A percentile compares a stretch with the other conserved stretches of the same genome.
Conservation (phyloP, 2,797 vertebrate species). For the Mastacembelus armatus region DNA sequence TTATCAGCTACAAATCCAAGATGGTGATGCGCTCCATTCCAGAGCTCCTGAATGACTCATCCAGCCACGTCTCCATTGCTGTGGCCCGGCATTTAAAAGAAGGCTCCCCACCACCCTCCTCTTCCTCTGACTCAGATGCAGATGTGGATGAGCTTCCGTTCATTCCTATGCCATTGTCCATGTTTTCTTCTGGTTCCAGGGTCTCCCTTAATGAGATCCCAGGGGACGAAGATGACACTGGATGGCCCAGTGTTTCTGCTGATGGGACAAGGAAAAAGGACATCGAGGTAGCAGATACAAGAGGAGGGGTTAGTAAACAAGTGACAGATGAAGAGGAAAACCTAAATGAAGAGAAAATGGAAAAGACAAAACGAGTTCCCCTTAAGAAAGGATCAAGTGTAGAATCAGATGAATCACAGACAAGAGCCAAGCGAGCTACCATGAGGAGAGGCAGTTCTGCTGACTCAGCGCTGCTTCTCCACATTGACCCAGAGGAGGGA, state of each 20-base stretch:
- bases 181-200: conserved; percentile 92
- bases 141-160: conserved; percentile 95
- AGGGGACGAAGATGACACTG: conserved; percentile 84
- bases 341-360: conserved; percentile 54
- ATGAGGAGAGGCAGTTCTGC: conserved; percentile 94
- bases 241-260: conserved; percentile 31
- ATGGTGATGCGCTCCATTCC: conserved; percentile 95
- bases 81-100: conserved; percentile 90
- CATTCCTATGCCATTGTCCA: conserved; percentile 92
- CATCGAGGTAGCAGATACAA: not conserved
- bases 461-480: conserved; percentile 91
- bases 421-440: conserved; percentile 79
- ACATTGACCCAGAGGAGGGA: conserved; percentile 75
- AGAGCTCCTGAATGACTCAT: conserved; percentile 91
- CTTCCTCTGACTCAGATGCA: conserved; percentile 94
- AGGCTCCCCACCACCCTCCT: conserved; percentile 87
- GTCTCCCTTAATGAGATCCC: conserved; percentile 95
- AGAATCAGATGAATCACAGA: conserved; percentile 80
- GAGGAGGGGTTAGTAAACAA: conserved; percentile 31
- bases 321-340: conserved; percentile 59
- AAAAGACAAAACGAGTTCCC: conserved; percentile 68
- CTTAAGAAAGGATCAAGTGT: conserved; percentile 86
- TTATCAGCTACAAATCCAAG: conserved; percentile 97
- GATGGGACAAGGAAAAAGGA: conserved; percentile 49
- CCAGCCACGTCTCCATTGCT: conserved; percentile 90